phyloP scores from a whole-genome alignment of 1,140 invertebrate species.

The Aphidius gifuensis region DNA sequence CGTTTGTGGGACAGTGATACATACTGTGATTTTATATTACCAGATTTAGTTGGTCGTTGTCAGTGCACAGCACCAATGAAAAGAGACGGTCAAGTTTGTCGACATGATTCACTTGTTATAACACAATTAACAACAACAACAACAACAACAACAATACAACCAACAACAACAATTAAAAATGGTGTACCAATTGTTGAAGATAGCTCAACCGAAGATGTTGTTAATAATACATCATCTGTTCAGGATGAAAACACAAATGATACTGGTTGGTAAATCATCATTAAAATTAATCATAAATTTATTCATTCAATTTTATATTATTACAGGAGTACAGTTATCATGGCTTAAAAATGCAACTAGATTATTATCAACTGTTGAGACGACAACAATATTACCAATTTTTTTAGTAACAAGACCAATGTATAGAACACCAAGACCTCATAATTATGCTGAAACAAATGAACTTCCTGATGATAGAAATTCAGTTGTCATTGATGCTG shows the following conservation, averaged over 20 bases:
- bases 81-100: constrained; percentile 63
- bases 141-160: too few relatives aligned
- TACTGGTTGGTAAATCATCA: constrained; percentile 27
- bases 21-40: constrained; percentile 84
- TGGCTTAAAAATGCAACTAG: constrained; percentile 49
- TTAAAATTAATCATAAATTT: neutral
- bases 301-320: neutral
- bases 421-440: constrained; percentile 29
- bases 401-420: constrained; percentile 42
- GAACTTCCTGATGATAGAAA: constrained; percentile 45
- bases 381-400: constrained; percentile 37
- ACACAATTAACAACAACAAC: constrained; percentile 14
- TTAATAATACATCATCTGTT: neutral
- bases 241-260: constrained; percentile 27
- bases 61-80: constrained; percentile 71
- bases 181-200: neutral
- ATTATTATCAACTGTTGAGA: constrained; percentile 37
- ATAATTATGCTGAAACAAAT: constrained; percentile 32
- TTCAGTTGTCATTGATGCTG: constrained; percentile 47
- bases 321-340: constrained; percentile 43
- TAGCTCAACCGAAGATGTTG: constrained; percentile 5
- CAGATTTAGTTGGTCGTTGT: constrained; percentile 83
- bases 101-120: constrained; percentile 43
- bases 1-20: constrained; percentile 76
- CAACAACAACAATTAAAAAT: constrained; percentile 22